Percentiles rank a stretch among this genome's conserved stretches.
Conservation (phyloP, 2,888 invertebrate species). For the Plusia festucae region DNA sequence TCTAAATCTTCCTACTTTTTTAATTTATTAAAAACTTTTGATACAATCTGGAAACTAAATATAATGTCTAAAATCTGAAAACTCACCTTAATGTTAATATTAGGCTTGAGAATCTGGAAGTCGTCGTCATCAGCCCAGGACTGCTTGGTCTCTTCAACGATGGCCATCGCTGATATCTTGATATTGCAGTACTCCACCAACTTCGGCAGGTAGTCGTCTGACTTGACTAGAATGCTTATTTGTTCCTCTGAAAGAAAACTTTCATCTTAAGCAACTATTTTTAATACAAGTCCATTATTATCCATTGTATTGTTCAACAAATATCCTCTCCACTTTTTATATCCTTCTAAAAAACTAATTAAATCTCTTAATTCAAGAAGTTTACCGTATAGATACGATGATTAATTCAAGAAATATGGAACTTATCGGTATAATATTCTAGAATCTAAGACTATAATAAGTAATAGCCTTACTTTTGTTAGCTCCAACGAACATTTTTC, state of each 20-base stretch:
- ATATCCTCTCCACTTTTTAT: no score
- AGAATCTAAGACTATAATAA: neutral
- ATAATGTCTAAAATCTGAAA: no score
- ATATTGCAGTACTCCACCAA: slow-evolving; percentile 94
- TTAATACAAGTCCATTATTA: no score
- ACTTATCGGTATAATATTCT: no score
- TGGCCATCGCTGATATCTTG: slow-evolving; percentile 94
- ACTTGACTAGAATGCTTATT: slow-evolving; percentile 89
- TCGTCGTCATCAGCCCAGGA: slow-evolving; percentile 95
- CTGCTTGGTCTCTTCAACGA: slow-evolving; percentile 94
- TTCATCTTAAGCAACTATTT: neutral
- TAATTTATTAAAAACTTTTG: no score
- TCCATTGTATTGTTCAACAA: no score
- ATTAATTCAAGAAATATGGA: no score
- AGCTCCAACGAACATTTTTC: slow-evolving; percentile 90
- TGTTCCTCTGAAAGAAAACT: slow-evolving; percentile 71
- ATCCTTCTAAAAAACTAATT: no score
- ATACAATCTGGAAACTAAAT: no score
- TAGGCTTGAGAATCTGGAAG: slow-evolving; percentile 93
- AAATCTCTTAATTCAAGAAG: no score
- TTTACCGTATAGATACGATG: no score
- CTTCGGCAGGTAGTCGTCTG: slow-evolving; percentile 93
- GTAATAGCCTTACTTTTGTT: slow-evolving; percentile 88
- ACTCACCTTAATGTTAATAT: slow-evolving; percentile 91
- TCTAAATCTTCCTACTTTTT: no score